Percentiles rank a stretch among this genome's conserved stretches.
These are phyloP conservation scores for Sipha flava DNA, from an alignment of 1,140 invertebrate species.

Conservation along the genomic window DNA sequence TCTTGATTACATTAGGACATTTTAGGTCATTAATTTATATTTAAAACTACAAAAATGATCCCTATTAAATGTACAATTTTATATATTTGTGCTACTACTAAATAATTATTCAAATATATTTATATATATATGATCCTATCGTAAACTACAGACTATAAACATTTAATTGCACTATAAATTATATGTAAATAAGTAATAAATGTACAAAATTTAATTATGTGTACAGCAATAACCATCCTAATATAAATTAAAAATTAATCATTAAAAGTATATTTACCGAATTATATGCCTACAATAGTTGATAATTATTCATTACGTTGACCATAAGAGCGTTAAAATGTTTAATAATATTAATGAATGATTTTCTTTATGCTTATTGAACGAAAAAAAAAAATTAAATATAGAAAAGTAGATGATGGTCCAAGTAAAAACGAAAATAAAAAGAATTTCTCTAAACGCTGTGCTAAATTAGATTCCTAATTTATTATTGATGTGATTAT, in stretches of 20 bases:
- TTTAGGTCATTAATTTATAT: not conserved
- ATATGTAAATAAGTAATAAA: conserved; percentile 4
- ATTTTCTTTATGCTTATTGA: too few relatives aligned
- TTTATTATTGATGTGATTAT: too few relatives aligned
- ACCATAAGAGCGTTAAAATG: too few relatives aligned
- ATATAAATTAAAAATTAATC: not conserved
- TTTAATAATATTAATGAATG: too few relatives aligned
- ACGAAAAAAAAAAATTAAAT: too few relatives aligned
- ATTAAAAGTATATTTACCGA: not conserved
- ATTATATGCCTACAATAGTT: too few relatives aligned
- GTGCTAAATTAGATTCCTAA: too few relatives aligned
- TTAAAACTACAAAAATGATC: not conserved
- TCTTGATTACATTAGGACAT: not conserved
- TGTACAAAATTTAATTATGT: not conserved
- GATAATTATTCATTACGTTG: too few relatives aligned
- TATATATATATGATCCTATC: not conserved
- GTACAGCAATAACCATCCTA: not conserved
- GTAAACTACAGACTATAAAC: not conserved
- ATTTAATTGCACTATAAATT: not conserved
- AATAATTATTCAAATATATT: not conserved
- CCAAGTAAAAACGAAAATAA: too few relatives aligned
- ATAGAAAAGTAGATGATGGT: too few relatives aligned
- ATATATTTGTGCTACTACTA: not conserved
- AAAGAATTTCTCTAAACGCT: too few relatives aligned
- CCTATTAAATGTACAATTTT: not conserved